Percentiles rank a stretch among this genome's conserved stretches.
Conservation (phyloP, 1,140 invertebrate genomes). For the Pogonomyrmex barbatus region DNA sequence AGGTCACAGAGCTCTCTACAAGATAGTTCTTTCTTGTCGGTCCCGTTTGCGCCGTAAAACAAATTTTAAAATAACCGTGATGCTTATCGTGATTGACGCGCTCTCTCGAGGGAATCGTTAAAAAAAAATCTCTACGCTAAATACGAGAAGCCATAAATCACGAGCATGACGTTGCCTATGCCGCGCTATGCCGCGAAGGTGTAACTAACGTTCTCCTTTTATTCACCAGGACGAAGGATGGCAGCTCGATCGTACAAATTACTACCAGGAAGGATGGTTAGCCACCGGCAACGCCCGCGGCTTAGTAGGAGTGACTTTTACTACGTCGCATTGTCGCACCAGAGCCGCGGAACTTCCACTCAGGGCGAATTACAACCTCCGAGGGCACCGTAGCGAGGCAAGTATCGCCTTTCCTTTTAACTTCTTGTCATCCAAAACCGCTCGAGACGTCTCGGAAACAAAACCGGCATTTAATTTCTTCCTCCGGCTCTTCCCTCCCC, state of each 20-base stretch:
- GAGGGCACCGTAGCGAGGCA: constrained; percentile 98
- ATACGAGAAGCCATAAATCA: constrained; percentile 7
- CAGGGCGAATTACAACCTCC: constrained; percentile 98
- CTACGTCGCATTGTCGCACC: constrained; percentile 94
- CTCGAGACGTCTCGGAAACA: neutral
- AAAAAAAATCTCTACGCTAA: constrained; percentile 19
- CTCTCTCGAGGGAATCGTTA: neutral
- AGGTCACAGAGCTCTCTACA: neutral
- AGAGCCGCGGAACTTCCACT: constrained; percentile 92
- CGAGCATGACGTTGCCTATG: neutral
- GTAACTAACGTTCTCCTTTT: constrained; percentile 46
- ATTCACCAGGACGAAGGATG: constrained; percentile 93
- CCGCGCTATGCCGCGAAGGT: neutral
- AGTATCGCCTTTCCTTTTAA: constrained; percentile 76
- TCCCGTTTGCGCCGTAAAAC: neutral
- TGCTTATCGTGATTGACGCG: constrained; percentile 5
- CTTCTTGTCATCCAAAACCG: constrained; percentile 5
- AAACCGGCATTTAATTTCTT: constrained; percentile 52
- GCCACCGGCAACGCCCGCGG: constrained; percentile 97
- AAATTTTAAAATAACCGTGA: constrained; percentile 21
- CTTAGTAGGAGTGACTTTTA: constrained; percentile 98
- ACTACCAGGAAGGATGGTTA: constrained; percentile 99
- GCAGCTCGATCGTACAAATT: constrained; percentile 97
- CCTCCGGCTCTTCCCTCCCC: neutral
- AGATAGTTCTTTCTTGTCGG: neutral